Conservation (phyloP, 2,113 vertebrate species). For the Hippocampus abdominalis region DNA sequence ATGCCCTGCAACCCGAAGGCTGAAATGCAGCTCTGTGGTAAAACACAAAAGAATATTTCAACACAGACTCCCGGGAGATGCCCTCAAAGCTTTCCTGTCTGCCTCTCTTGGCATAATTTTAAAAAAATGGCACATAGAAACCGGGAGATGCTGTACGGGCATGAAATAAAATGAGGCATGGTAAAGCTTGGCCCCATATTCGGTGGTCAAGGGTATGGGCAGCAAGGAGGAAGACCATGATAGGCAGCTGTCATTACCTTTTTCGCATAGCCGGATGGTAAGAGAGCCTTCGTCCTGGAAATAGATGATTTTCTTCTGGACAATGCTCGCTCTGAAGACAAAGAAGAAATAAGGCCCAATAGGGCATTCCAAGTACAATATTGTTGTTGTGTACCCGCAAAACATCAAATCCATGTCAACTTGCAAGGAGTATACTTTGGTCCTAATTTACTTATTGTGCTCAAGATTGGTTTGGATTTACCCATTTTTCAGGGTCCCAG, state of each 20-base stretch:
- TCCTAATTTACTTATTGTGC: neutral
- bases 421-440: too few species aligned
- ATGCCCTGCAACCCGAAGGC: slow-evolving; percentile 15
- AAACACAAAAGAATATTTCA: slow-evolving; percentile 19
- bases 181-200: slow-evolving; percentile 14
- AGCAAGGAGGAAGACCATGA: slow-evolving; percentile 12
- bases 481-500: neutral
- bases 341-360: slow-evolving; percentile 8
- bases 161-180: neutral
- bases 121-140: slow-evolving; percentile 4
- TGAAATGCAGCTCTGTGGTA: neutral
- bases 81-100: slow-evolving; percentile 2
- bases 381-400: neutral
- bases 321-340: slow-evolving; percentile 84
- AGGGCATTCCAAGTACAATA: slow-evolving; percentile 26
- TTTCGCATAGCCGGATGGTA: slow-evolving; percentile 89
- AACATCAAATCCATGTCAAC: too few species aligned
- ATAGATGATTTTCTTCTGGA: slow-evolving; percentile 91
- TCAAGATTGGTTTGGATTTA: neutral
- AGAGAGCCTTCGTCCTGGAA: slow-evolving; percentile 94
- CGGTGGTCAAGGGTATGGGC: slow-evolving; percentile 14
- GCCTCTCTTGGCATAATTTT: slow-evolving; percentile 7
- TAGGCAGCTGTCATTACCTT: slow-evolving; percentile 74
- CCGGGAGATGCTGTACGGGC: neutral
- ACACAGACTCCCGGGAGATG: slow-evolving; percentile 6